Percentiles rank a stretch among this genome's conserved stretches.
These are phyloP conservation scores for Siderastrea radians DNA, from an alignment of 92 coral and sea anemone species.

Conservation along the genomic window DNA sequence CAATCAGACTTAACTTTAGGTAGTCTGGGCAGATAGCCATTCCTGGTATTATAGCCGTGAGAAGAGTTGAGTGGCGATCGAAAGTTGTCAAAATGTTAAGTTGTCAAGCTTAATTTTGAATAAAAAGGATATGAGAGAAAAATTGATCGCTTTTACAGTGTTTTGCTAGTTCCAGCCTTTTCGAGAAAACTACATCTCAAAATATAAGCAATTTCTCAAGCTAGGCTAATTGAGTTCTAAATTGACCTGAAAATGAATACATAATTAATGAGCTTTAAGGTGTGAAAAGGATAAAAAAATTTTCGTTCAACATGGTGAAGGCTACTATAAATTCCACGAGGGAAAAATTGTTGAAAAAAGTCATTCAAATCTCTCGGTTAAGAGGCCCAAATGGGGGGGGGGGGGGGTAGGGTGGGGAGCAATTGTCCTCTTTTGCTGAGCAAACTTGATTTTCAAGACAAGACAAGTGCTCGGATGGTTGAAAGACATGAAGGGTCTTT, in stretches of 20 bases:
- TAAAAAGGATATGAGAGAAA: no score
- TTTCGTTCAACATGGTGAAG: not conserved
- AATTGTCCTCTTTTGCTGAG: no score
- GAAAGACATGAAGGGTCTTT: no score
- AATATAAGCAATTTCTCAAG: not conserved
- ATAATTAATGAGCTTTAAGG: conserved; percentile 23
- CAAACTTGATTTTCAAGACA: no score
- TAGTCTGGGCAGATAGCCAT: no score
- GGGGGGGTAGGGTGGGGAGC: no score
- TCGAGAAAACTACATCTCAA: not conserved
- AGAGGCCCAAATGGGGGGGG: not conserved
- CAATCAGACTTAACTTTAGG: no score
- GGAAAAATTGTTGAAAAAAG: not conserved
- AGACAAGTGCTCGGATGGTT: no score
- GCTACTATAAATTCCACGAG: not conserved
- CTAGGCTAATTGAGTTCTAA: not conserved
- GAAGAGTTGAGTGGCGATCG: no score
- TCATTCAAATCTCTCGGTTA: not conserved
- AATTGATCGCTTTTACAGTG: not conserved
- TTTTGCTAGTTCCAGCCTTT: not conserved
- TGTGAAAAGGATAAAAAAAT: conserved; percentile 21
- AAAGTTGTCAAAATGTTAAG: no score
- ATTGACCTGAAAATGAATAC: conserved; percentile 3
- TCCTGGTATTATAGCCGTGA: no score
- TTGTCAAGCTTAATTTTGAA: no score